Evolutionary conservation across 2,888 invertebrate genomes (phyloP).

Genomic region (Napeogenes sylphis): DNA sequence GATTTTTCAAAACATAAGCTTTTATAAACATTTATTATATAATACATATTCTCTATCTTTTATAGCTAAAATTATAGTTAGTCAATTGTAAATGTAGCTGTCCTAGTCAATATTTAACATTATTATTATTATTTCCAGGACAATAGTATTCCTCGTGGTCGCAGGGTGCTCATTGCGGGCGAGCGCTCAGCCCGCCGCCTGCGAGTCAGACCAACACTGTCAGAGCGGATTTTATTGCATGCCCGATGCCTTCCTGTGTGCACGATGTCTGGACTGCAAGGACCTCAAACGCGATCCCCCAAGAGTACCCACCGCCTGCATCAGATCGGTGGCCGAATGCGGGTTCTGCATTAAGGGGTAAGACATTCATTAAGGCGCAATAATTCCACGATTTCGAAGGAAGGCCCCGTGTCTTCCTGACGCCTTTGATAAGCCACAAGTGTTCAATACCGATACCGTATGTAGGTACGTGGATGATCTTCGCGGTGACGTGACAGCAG

Average conservation of each 20-base stretch:
- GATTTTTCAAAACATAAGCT: too few species aligned
- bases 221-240: slow-evolving; percentile 47
- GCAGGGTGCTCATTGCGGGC: slow-evolving; percentile 8
- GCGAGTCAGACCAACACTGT: slow-evolving; percentile 45
- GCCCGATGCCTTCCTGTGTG: slow-evolving; percentile 38
- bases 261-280: slow-evolving; percentile 49
- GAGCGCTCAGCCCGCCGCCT: slow-evolving; percentile 35
- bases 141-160: too few species aligned
- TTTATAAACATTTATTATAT: too few species aligned
- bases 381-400: too few species aligned
- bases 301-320: slow-evolving; percentile 35
- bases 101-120: too few species aligned
- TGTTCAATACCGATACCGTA: too few species aligned
- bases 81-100: too few species aligned
- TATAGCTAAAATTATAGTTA: too few species aligned
- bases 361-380: slow-evolving; percentile 12
- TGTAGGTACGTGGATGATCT: slow-evolving; percentile 42
- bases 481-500: slow-evolving; percentile 40
- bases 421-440: too few species aligned
- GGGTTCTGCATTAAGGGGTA: slow-evolving; percentile 55
- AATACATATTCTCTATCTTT: too few species aligned
- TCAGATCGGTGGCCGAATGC: slow-evolving; percentile 51
- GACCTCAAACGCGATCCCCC: slow-evolving; percentile 48
- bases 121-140: too few species aligned
- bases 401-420: too few species aligned